These are phyloP conservation scores for Podarcis siculus DNA, from an alignment of 2,797 vertebrate genomes.

Conservation along the genomic window DNA sequence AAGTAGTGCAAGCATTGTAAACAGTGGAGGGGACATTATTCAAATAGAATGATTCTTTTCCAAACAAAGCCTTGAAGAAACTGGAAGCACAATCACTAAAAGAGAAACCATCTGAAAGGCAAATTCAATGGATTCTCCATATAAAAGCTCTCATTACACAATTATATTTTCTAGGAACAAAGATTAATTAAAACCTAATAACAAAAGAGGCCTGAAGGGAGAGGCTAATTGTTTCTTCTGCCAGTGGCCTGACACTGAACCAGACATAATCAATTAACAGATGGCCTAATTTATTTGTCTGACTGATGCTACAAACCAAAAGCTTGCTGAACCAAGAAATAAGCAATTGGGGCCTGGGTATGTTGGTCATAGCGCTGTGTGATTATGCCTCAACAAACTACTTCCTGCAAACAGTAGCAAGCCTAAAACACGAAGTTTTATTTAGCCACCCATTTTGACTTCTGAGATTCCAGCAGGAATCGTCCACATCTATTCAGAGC, in stretches of 20 bases:
- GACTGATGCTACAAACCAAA: constrained; percentile 7
- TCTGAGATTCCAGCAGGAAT: neutral
- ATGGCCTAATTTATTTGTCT: constrained; percentile 33
- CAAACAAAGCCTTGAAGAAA: neutral
- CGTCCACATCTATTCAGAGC: too few species aligned
- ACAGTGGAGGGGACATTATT: neutral
- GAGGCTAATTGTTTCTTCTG: constrained; percentile 36
- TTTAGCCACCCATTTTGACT: neutral
- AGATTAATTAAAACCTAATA: constrained; percentile 39
- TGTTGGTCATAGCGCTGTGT: neutral
- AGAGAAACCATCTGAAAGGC: neutral
- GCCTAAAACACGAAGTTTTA: neutral
- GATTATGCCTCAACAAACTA: neutral
- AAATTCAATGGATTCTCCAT: neutral
- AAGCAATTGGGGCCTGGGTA: neutral
- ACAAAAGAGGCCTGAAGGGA: constrained; percentile 18
- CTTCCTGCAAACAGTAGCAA: neutral
- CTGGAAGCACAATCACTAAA: neutral
- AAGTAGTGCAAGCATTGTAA: neutral
- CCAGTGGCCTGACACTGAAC: constrained; percentile 18
- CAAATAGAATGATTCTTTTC: neutral
- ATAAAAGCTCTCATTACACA: constrained; percentile 11
- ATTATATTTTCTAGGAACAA: constrained; percentile 20
- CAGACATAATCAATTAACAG: constrained; percentile 36
- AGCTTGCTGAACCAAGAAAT: constrained; percentile 17